Conservation (phyloP, 2,888 invertebrate species). For the Crematogaster levior region DNA sequence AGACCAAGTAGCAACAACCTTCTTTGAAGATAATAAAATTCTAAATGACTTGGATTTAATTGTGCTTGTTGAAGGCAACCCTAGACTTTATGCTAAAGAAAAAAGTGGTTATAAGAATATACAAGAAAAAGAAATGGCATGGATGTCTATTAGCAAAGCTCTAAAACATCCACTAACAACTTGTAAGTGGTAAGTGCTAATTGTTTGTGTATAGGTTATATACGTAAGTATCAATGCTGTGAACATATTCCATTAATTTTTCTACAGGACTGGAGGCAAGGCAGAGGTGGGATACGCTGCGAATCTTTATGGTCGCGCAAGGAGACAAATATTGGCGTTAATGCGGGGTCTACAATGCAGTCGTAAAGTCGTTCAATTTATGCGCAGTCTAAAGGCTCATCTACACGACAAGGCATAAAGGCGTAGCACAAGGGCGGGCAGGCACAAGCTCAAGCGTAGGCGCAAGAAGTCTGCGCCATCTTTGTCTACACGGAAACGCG, state of each 20-base stretch:
- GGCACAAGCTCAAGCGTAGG: neutral
- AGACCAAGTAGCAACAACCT: neutral
- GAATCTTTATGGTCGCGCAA: no score
- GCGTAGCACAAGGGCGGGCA: neutral
- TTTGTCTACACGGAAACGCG: no score
- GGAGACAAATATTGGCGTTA: no score
- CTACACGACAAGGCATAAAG: neutral
- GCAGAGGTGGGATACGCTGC: no score
- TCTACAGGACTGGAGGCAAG: no score
- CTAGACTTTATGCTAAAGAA: slow-evolving; percentile 1
- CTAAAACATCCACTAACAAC: neutral
- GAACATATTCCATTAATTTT: no score
- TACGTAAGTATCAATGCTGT: no score
- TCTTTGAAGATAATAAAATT: neutral
- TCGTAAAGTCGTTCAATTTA: no score
- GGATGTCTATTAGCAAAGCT: neutral
- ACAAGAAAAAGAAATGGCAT: slow-evolving; percentile 18
- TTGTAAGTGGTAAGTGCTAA: neutral
- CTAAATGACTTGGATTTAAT: slow-evolving; percentile 2
- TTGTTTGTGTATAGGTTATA: neutral
- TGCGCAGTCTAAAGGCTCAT: neutral
- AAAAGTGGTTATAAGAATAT: neutral
- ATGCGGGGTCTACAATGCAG: no score
- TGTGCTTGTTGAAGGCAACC: neutral
- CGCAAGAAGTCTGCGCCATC: neutral